Conservation (phyloP, 2,797 vertebrate genomes). For the Enteromius mattozi region DNA sequence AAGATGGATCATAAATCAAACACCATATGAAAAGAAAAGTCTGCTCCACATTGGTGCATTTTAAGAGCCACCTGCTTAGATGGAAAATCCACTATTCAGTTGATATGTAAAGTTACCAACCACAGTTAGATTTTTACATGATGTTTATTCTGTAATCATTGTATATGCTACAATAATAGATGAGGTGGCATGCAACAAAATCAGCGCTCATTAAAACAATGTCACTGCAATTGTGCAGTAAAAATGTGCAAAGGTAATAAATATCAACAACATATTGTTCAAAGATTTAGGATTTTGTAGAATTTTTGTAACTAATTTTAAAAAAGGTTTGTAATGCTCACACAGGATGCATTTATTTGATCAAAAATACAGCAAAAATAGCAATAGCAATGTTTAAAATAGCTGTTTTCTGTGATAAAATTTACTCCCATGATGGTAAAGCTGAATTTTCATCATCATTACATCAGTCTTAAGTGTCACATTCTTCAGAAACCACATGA, state of each 20-base stretch:
- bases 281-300: neutral
- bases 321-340: neutral
- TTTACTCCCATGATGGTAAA: neutral
- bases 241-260: neutral
- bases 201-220: neutral
- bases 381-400: neutral
- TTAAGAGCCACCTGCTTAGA: neutral
- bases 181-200: neutral
- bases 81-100: neutral
- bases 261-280: neutral
- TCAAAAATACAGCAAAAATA: neutral
- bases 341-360: neutral
- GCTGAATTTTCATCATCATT: neutral
- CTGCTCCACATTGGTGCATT: neutral
- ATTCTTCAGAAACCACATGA: neutral
- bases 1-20: slow-evolving; percentile 21
- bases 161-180: neutral
- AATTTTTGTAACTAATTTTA: too few relatives aligned
- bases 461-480: neutral
- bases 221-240: too few relatives aligned
- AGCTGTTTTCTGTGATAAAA: neutral
- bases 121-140: neutral
- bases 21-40: neutral
- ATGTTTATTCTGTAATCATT: neutral
- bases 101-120: neutral